A percentile compares a stretch with the other conserved stretches of the same genome.
Evolutionary conservation across 2,113 vertebrate genomes (phyloP).

Genomic region (Elgaria multicarinata): DNA sequence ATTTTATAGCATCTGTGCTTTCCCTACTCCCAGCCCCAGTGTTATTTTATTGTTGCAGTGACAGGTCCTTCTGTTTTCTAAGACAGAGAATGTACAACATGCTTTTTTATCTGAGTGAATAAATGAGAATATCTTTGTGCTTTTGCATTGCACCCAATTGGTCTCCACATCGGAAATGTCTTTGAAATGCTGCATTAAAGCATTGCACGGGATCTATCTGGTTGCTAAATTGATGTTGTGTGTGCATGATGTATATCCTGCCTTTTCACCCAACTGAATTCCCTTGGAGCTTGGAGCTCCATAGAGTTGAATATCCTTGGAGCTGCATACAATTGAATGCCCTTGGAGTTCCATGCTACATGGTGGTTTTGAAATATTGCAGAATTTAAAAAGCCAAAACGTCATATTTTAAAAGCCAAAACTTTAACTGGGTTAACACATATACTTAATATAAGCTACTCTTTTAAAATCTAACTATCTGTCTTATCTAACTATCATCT

Average conservation of each 20-base stretch:
- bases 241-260: neutral
- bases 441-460: neutral
- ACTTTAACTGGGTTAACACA: neutral
- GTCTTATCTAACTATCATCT: no score
- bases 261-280: neutral
- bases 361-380: neutral
- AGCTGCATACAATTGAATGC: neutral
- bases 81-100: neutral
- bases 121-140: neutral
- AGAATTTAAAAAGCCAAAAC: neutral
- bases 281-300: no score
- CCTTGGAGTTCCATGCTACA: neutral
- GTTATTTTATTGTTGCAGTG: neutral
- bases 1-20: neutral
- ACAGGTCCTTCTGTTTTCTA: neutral
- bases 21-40: no score
- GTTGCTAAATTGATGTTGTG: no score
- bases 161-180: neutral
- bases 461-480: neutral
- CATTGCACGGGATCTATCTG: no score
- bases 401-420: neutral
- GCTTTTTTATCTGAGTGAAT: neutral
- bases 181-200: no score
- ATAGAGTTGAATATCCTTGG: neutral
- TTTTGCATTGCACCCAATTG: neutral